phyloP scores from a whole-genome alignment of 2,888 invertebrate genomes.

The Morpho achilles region DNA sequence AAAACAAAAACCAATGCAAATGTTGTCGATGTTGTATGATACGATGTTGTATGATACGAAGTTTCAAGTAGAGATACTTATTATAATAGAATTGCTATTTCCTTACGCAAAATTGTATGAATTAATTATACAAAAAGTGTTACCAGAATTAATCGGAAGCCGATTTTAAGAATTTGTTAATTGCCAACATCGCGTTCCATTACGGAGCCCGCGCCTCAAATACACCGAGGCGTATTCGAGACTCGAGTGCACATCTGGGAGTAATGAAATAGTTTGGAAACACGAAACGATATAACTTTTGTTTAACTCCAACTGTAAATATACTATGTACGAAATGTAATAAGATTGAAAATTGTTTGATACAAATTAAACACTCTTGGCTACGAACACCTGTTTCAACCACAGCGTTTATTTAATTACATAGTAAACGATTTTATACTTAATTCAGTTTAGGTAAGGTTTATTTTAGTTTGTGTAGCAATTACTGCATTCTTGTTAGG shows the following conservation, averaged over 20 bases:
- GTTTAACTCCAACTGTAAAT: conserved; percentile 22
- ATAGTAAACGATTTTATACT: conserved; percentile 32
- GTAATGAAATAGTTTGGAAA: conserved; percentile 49
- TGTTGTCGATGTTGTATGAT: no score
- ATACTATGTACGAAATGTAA: not conserved
- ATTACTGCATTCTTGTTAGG: conserved; percentile 69
- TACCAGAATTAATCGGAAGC: conserved; percentile 24
- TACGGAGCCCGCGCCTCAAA: conserved; percentile 58
- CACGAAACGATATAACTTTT: conserved; percentile 37
- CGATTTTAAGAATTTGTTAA: conserved; percentile 54
- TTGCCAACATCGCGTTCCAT: conserved; percentile 61
- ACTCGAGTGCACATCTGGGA: conserved; percentile 73
- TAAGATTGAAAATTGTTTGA: conserved; percentile 30
- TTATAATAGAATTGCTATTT: no score
- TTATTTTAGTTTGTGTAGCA: conserved; percentile 29
- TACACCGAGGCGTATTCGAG: conserved; percentile 62
- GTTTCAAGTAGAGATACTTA: no score
- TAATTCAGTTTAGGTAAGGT: conserved; percentile 24
- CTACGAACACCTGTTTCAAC: conserved; percentile 76
- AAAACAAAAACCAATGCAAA: no score
- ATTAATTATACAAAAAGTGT: conserved; percentile 3
- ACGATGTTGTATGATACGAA: no score
- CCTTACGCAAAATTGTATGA: no score
- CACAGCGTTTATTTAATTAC: conserved; percentile 53
- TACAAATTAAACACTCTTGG: conserved; percentile 43